Conservation (phyloP, 1,140 invertebrate genomes). For the Eumaeus atala region DNA sequence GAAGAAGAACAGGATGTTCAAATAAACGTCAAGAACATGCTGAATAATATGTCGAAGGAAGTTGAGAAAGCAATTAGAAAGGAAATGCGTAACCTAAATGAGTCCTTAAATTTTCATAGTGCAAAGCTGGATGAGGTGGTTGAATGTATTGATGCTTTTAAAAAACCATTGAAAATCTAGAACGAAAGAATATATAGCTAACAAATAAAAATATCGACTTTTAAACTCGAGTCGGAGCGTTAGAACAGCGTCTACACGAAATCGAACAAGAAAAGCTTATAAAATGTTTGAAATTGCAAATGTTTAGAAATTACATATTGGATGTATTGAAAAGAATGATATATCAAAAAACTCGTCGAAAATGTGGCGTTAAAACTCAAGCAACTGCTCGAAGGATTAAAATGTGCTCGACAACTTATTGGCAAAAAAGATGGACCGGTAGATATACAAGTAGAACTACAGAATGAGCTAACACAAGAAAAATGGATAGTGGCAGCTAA, state of each 20-base stretch:
- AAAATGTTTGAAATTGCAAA: slow-evolving; percentile 11
- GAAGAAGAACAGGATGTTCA: not conserved
- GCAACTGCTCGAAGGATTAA: not conserved
- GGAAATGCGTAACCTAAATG: slow-evolving; percentile 8
- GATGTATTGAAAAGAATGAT: not conserved
- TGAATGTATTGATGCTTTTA: slow-evolving; percentile 10
- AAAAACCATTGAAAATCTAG: slow-evolving; percentile 1
- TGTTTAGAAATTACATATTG: too few relatives aligned
- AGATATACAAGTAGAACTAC: not conserved
- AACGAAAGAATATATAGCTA: slow-evolving; percentile 14
- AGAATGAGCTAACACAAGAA: slow-evolving; percentile 15
- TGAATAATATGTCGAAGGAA: not conserved
- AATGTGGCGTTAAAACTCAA: not conserved
- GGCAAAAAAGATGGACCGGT: not conserved
- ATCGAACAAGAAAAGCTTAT: slow-evolving; percentile 8
- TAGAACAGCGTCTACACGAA: slow-evolving; percentile 12
- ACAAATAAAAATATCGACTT: slow-evolving; percentile 15
- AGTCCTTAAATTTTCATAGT: slow-evolving; percentile 16
- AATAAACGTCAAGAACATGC: slow-evolving; percentile 2
- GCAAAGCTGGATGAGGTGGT: slow-evolving; percentile 16
- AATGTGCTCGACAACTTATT: slow-evolving; percentile 11
- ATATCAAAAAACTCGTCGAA: not conserved
- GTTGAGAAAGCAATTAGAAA: slow-evolving; percentile 12
- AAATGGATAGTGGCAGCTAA: slow-evolving; percentile 14
- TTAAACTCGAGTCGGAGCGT: slow-evolving; percentile 13